A percentile compares a stretch with the other conserved stretches of the same genome.
phyloP scores from a whole-genome alignment of 2,797 vertebrate species.

The Pogoniulus pusillus region DNA sequence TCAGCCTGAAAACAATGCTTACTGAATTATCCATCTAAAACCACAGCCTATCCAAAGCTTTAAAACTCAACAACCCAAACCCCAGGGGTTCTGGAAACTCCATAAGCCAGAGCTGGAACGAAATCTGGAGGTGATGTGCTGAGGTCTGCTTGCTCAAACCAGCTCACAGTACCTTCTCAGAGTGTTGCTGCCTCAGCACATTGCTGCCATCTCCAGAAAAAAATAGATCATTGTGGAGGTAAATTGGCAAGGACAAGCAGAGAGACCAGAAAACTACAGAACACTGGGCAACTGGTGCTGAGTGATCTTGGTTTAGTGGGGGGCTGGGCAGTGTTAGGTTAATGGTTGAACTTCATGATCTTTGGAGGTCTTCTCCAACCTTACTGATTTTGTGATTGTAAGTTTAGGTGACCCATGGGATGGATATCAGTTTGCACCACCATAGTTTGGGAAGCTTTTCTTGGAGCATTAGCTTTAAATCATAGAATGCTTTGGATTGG shows the following conservation, averaged over 20 bases:
- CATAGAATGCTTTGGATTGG: too few species aligned
- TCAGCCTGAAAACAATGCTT: not conserved
- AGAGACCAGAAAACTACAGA: not conserved
- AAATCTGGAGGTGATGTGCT: not conserved
- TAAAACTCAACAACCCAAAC: not conserved
- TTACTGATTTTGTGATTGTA: not conserved
- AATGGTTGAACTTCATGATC: too few species aligned
- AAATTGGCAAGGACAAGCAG: constrained; percentile 18
- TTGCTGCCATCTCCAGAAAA: not conserved
- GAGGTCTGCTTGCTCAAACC: not conserved
- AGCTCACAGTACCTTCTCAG: not conserved
- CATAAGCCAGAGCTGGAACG: too few species aligned
- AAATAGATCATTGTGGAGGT: not conserved
- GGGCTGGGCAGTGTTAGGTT: too few species aligned
- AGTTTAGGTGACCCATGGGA: not conserved
- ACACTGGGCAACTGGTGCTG: not conserved
- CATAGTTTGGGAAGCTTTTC: not conserved
- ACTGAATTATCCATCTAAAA: not conserved
- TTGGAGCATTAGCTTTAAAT: not conserved
- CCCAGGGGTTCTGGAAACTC: not conserved
- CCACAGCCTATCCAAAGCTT: not conserved
- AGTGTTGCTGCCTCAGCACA: constrained; percentile 26
- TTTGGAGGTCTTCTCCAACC: too few species aligned
- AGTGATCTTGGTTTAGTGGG: too few species aligned
- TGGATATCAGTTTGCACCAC: not conserved